A percentile compares a stretch with the other conserved stretches of the same genome.
Conservation (phyloP, 2,888 invertebrate species). For the Bruchidius siliquastri region DNA sequence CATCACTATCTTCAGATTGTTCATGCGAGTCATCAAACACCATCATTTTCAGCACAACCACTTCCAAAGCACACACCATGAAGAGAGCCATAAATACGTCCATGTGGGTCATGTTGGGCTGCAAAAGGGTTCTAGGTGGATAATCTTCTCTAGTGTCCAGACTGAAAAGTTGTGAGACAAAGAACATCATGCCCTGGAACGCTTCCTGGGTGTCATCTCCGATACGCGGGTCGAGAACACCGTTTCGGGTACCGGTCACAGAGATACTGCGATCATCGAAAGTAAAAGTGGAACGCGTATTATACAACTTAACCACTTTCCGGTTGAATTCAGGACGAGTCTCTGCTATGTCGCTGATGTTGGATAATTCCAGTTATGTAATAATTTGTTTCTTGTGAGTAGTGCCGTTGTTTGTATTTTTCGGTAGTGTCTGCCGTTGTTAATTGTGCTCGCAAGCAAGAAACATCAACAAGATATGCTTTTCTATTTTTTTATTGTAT, state of each 20-base stretch:
- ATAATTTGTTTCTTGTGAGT: conserved; percentile 13
- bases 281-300: conserved; percentile 22
- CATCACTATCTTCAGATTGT: background rate
- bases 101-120: conserved; percentile 48
- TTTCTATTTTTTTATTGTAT: background rate
- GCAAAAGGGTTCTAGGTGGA: too few species aligned
- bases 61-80: conserved; percentile 74
- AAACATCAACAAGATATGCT: background rate
- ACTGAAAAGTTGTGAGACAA: background rate
- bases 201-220: background rate
- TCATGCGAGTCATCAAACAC: conserved; percentile 51
- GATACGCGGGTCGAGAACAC: background rate
- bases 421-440: too few species aligned
- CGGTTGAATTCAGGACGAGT: background rate
- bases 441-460: too few species aligned
- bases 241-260: background rate
- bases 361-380: conserved; percentile 23
- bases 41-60: conserved; percentile 70
- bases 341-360: conserved; percentile 18
- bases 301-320: conserved; percentile 13
- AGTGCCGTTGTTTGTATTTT: background rate
- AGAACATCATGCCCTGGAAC: background rate
- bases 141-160: conserved; percentile 30
- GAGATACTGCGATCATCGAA: conserved; percentile 11
- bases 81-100: conserved; percentile 73